Evolutionary conservation across 2,797 vertebrate species (phyloP), one percentile per base, ranked within the genome.

Genomic region (Serranus cabrilla): DNA sequence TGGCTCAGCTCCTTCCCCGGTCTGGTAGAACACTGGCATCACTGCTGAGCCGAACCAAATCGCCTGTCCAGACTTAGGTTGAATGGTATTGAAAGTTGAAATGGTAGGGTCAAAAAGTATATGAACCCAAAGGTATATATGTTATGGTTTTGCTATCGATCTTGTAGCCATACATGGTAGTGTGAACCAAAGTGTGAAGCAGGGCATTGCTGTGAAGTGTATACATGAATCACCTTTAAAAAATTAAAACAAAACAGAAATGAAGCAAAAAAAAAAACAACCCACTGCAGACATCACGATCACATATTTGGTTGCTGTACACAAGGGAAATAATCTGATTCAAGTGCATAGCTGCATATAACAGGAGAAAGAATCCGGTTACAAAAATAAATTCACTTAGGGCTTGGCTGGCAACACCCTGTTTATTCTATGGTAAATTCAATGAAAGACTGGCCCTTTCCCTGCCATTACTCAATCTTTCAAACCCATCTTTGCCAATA

Each of bases 381-480:
- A 58, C 40, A 70, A 85, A 90, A 87, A 88, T 87, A 90, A 82
- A 89, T 76, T 75, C 25, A 70, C 73, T 71, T 17, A 54, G 57
- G 77, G 68, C 74, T 80, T 74, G 78, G 65, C 77, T 79, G 82
- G 81, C 56, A 81, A 88, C 84, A 81, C 78, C 76, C 71, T 92
- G 89, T 90, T 89, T 92, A 87, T 87, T 89, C 70, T 79, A 81
- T 75, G 80, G 74, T 18, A 78, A 87, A 84, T 82, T 61, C 57
- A 86, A 86, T 85, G 83, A 89, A 80, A 88, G 85, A 74, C 76
- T 71, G 54, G 56, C 17, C 34, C 50, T 71, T 74, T 55, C 74
- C 62, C 62, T 80, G 39, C 79, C 42, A 25, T 81, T 62, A 58
- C 49, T 62, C 49, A 58, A 71, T 74, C 64, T 62, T 71, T 67